Conservation (phyloP, 2,797 vertebrate genomes). For the Atherinosoma microstoma region DNA sequence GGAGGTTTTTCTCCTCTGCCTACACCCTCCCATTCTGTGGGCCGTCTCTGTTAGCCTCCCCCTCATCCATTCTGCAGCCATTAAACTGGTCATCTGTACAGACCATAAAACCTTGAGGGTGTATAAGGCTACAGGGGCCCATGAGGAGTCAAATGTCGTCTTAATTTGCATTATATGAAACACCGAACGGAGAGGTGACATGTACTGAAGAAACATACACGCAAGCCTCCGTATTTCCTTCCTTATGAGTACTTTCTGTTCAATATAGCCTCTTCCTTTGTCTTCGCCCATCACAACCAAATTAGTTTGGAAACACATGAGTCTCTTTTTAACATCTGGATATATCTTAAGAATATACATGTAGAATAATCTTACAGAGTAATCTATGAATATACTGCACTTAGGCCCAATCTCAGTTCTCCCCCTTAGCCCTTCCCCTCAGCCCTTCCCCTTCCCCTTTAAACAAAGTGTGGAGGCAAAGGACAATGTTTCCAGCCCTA, state of each 20-base stretch:
- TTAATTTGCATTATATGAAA: constrained; percentile 32
- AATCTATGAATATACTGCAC: background rate
- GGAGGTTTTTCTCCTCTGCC: constrained; percentile 35
- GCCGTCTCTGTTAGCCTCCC: constrained; percentile 5
- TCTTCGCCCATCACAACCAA: background rate
- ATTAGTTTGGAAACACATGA: too few species aligned
- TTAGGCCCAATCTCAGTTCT: too few species aligned
- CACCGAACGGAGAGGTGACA: background rate
- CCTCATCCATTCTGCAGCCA: constrained; percentile 24
- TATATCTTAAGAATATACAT: background rate
- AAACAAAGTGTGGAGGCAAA: too few species aligned
- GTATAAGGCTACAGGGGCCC: constrained; percentile 21
- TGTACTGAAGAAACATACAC: constrained; percentile 1
- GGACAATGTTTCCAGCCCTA: too few species aligned
- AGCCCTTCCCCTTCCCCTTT: too few species aligned
- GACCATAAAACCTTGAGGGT: constrained; percentile 43
- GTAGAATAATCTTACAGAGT: too few species aligned
- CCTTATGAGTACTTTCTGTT: background rate
- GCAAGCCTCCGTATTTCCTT: background rate
- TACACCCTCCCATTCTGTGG: background rate
- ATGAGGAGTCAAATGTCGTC: constrained; percentile 29
- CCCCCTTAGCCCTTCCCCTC: too few species aligned
- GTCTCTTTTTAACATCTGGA: background rate
- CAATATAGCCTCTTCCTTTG: background rate
- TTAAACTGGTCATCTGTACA: constrained; percentile 61